Evolutionary conservation across 2,888 invertebrate species (phyloP).

Genomic region (Scaeva pyrastri): DNA sequence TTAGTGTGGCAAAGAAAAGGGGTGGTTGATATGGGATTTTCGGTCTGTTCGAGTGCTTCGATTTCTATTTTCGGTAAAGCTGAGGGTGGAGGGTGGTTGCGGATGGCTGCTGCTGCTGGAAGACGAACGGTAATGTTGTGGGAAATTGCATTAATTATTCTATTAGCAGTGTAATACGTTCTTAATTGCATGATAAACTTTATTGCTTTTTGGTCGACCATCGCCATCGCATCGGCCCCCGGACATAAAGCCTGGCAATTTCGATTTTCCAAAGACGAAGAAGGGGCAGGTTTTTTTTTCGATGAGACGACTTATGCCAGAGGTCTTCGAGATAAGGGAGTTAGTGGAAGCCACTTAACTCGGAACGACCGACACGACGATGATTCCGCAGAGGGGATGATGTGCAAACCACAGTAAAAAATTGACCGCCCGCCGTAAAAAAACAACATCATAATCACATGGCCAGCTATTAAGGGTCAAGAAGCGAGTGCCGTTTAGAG

Average conservation of each 20-base stretch:
- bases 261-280: neutral
- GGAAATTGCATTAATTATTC: constrained; percentile 85
- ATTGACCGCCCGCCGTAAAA: neutral
- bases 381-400: constrained; percentile 26
- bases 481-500: constrained; percentile 32
- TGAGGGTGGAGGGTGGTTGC: constrained; percentile 42
- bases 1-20: constrained; percentile 38
- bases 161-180: constrained; percentile 84
- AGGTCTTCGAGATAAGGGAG: constrained; percentile 10
- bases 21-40: constrained; percentile 78
- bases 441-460: neutral
- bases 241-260: constrained; percentile 3
- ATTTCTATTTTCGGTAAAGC: constrained; percentile 52
- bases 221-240: too few species aligned
- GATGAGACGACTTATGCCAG: neutral
- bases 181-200: constrained; percentile 84
- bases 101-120: constrained; percentile 39
- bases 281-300: constrained; percentile 9
- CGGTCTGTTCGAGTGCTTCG: constrained; percentile 77
- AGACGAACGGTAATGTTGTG: constrained; percentile 82
- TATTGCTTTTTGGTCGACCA: constrained; percentile 81
- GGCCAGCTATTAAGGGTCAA: constrained; percentile 43
- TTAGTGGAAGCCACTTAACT: constrained; percentile 20
- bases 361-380: neutral
- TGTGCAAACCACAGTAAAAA: constrained; percentile 11